Evolutionary conservation across 2,888 invertebrate genomes (phyloP), one percentile per base, ranked within the genome.

Genomic region (Aphrophora alni): DNA sequence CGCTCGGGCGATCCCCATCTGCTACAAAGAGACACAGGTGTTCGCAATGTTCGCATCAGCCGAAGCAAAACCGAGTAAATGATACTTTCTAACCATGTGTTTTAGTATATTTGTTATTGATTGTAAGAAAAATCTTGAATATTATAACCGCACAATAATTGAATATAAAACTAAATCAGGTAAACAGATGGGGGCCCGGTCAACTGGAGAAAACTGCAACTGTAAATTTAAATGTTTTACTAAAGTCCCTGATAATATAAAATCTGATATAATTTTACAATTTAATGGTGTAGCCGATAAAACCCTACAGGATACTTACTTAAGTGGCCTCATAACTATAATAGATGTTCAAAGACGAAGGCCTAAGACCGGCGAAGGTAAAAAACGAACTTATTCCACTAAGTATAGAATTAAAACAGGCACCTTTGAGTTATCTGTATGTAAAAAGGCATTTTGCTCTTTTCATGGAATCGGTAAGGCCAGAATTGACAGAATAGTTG

Each of bases 381-480:
- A n/a, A 69, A 7, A 69, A 26, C 12, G 25, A 10, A 14, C 21
- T 24, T 69, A 69, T 21, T 69, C 69, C 3, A 14, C 1, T 21
- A 10, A 69, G 3, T 69, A 69, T 17, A 69, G 14, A 26, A 21
- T 69, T 21, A 68, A 68, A 12, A 10, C n/a, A 14, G 24, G 69
- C 69, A 69, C 7, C n/a, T 24, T 26, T 21, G 69, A 69, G 24
- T 21, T 10, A 26, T 10, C 69, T 69, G 69, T 69, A 10, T 69
- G 69, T 14, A 69, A 69, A 69, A 69, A 69, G 24, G 14, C 21
- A 21, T 69, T 69, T 69, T 14, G 69, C 14, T 5, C 25, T 69
- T 69, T 69, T 69, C 69, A 69, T 69, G 69, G 8, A 24, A 69
- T 69, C 10, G 69, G 69, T 69, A 69, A 21, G 69, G 69, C 69